Evolutionary conservation across 1,140 invertebrate genomes (phyloP), one percentile per base, ranked within the genome.

Genomic region (Metopolophium dirhodum): DNA sequence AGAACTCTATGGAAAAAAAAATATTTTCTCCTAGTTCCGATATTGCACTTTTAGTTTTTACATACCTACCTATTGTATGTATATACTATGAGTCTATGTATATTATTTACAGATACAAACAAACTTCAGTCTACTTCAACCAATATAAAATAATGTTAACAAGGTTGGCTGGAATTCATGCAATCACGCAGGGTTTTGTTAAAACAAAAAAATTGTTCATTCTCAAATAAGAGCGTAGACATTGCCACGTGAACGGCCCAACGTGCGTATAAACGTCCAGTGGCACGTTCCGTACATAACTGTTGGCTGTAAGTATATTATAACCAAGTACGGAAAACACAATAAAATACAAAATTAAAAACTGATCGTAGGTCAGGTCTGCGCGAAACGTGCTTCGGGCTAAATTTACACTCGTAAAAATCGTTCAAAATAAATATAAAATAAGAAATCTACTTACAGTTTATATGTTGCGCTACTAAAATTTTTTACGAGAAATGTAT

Each of bases 291-390:
- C 23, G 37, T 85, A 45, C 83, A 85, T 85, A 41, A 85, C 83
- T 45, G 83, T 85, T 85, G 37, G 83, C 23, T 41, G 37, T 85
- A 85, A 85, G 83, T 45, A 85, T 45, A 30, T 85, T 83, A 83
- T 23, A 83, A 83, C 77, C 77, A 37, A 83, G 77, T 83, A 35
- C 35, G 7, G 35, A 83, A 83, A 83, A 83, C 35, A 83, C 77
- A 83, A 83, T 85, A 85, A 85, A 85, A 85, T 85, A 26, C 3
- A 26, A 85, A 85, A 85, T 85, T 85, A 85, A 41, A 85, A 85
- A 85, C 83, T 85, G 83, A 85, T 85, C 83, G 37, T 85, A 85
- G 83, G 83, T 85, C 83, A 85, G 83, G 83, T 45, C 83, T 85
- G 83, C 37, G 23, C 14, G 83, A 30, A 85, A 77, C 83, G 83